Base-by-base conservation (phyloP, 2,888 invertebrate genomes). In the Eueremaeus valkanovi region DNA sequence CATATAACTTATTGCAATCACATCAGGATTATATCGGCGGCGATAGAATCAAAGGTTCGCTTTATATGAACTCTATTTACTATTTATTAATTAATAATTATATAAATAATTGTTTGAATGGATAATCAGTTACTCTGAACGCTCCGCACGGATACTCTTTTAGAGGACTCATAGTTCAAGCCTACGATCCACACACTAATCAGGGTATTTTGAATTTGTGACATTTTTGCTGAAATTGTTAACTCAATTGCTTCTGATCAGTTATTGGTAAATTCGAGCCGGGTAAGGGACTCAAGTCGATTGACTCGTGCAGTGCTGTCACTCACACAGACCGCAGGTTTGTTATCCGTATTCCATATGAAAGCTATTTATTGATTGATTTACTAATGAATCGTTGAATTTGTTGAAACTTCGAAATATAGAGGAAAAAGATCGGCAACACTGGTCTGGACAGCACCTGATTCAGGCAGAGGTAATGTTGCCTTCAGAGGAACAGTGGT, bases 111-210 rank as follows among this genome's bases (percentile, higher is more conserved):
- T 49, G 49, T 21, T 73, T 76, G 68, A 18, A 42, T 76, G n/a
- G n/a, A n/a, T n/a, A n/a, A n/a, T n/a, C n/a, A 77, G 77, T 16
- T 61, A 76, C 36, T 73, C 76, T 21, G 75, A 75, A 40, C 49
- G 78, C 77, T 21, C 76, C 77, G 24, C 42, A 74, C n/a, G 77
- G 77, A 45, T 72, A 45, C n/a, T 75, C 79, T 18, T 79, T 79
- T 58, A 78, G 78, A 73, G 79, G 79, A 21, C 66, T 79, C 73
- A 78, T 79, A 77, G 75, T 79, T 11, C 78, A 79, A 75, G 79
- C 79, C 16, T 78, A 78, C 72, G 78, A 79, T 45, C 79, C 78
- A 13, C 40, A 75, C 61, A 77, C 78, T 3, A 76, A 78, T 33
- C 8, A 29, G 42, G 70, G 21, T 68, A 68, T 16, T 24, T 68